Base-by-base conservation (phyloP, 2,888 invertebrate species). In the Seira sanloemensis region DNA sequence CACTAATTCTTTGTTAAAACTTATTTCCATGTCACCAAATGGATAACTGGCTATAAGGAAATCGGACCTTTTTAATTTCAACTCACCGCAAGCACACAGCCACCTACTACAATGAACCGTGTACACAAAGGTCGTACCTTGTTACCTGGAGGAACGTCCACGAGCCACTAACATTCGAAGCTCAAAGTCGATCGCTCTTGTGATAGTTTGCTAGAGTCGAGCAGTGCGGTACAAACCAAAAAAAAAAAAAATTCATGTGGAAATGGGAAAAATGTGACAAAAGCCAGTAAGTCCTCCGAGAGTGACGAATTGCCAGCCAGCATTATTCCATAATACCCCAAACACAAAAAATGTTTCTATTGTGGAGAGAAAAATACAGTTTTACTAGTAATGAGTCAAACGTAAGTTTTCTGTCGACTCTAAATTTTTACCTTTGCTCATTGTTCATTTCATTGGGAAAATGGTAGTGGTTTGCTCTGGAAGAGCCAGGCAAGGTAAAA, bases 111-210 rank as follows among this genome's bases (percentile, higher is more conserved):
- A 9, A 37, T 37, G 37, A 37, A 37, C 5, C 12, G 12, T 37
- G 37, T 5, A 5, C 12, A 5, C 37, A 37, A 37, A 62, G 16
- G 62, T 2, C 21, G 23, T 62, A 21, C 62, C 19, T 62, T 78
- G 78, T 37, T 78, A 78, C 26, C 78, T 58, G 78, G 78, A 78
- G 71, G 78, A 78, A 78, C 78, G 71, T 71, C 71, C 71, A 78
- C 78, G 78, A 78, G 78, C 78, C 78, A 78, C 78, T 78, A 78
- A 58, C 78, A 78, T 58, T n/a, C 46, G 58, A 16, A 37, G 37
- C 12, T 4, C 12, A 50, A 50, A n/a, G 19, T 21, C 23, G 62
- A 62, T 62, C 21, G 21, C 23, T 62, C 9, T 23, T 21, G 62
- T 62, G 62, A n/a, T 21, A 21, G 62, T 12, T 2, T 21, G 12